phyloP scores from a whole-genome alignment of 1,140 invertebrate species.

The Aporrectodea caliginosa region DNA sequence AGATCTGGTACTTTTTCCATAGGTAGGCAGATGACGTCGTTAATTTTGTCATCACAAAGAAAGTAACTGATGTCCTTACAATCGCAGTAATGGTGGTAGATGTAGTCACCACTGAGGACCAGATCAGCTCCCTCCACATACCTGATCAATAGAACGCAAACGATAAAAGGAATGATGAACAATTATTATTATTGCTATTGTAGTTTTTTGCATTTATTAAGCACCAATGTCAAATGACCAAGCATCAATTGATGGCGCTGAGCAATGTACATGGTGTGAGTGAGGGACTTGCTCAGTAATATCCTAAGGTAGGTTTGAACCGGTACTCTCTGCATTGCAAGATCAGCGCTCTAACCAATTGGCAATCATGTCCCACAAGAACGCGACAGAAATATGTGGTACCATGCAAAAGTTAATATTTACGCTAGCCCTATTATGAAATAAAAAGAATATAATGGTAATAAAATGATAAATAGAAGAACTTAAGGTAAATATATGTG shows the following conservation, averaged over 20 bases:
- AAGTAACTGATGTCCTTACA: constrained; percentile 76
- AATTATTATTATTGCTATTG: too few species aligned
- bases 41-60: constrained; percentile 73
- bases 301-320: not conserved
- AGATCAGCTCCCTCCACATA: constrained; percentile 75
- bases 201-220: not conserved
- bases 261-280: not conserved
- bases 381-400: too few species aligned
- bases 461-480: too few species aligned
- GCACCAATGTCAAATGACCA: too few species aligned
- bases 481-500: too few species aligned
- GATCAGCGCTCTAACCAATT: too few species aligned
- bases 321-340: too few species aligned
- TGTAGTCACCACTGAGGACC: constrained; percentile 72
- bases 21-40: constrained; percentile 70
- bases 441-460: too few species aligned
- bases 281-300: not conserved
- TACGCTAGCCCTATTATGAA: too few species aligned
- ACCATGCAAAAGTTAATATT: too few species aligned
- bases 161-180: constrained; percentile 27
- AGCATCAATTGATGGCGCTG: not conserved
- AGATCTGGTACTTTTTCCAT: constrained; percentile 61
- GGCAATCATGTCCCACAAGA: too few species aligned
- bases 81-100: constrained; percentile 79
- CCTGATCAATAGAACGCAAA: too few species aligned